Evolutionary conservation across 2,113 vertebrate species (phyloP), one percentile per base, ranked within the genome.

Genomic region (Anarrhichthys ocellatus): DNA sequence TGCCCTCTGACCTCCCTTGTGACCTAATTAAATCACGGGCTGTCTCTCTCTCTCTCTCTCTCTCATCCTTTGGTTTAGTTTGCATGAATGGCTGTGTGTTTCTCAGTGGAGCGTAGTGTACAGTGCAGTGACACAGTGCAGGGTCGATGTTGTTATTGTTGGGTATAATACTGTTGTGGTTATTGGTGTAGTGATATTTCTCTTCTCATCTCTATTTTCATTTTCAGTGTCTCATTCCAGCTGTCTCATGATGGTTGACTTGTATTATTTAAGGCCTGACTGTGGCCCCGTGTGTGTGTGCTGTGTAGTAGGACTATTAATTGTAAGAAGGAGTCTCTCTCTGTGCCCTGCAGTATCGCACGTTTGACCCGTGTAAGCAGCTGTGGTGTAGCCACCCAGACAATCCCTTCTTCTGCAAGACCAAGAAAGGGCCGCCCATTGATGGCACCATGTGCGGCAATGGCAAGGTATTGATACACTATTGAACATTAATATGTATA

Each of bases 321-420:
- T 79, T 87, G 42, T 88, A 48, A 91, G 65, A 66, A 59, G 10
- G 62, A 66, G 56, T 86, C 22, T 88, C 32, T 89, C 67, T 90
- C 71, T 94, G 72, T 93, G 63, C 89, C 82, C 85, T 80, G 36
- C 95, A 99, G 98, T 99, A 98, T 93, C 97, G 97, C 46, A 97
- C 97, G 0, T 99, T 98, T 42, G 98, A 99, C 84, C 98, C 98
- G 46, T 99, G 98, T 91, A 98, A 99, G 90, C 98, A 99, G 88
- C 95, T 99, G 72, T 99, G 98, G 98, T 99, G 98, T 34, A 98
- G 97, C 92, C 98, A 99, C 88, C 97, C 98, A 0, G 98, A 99
- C 91, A 99, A 99, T 85, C 98, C 98, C 63, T 99, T 99, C 91
- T 99, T 99, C 94, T 99, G 98, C 93, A 99, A 99, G 92, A 99